phyloP scores from a whole-genome alignment of 1,140 invertebrate species.

The Triops cancriformis region DNA sequence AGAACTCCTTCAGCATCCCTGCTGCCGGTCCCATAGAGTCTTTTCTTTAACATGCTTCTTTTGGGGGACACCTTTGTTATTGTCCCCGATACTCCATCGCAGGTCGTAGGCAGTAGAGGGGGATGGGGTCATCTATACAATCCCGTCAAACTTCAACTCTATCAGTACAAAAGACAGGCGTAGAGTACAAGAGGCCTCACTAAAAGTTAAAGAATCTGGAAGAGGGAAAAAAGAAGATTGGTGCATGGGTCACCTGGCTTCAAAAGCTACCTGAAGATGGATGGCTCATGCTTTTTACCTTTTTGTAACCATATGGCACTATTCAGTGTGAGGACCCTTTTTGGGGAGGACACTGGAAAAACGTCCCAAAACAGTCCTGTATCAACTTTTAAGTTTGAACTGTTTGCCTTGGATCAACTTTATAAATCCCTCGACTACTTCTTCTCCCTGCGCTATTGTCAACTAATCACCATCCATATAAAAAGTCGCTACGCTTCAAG shows the following conservation, averaged over 20 bases:
- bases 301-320: conserved; percentile 10
- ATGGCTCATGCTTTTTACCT: not conserved
- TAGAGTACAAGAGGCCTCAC: not conserved
- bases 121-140: not conserved
- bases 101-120: not conserved
- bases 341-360: not conserved
- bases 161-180: not conserved
- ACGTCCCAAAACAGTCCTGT: not conserved
- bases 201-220: not conserved
- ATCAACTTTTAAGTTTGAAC: not conserved
- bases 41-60: not conserved
- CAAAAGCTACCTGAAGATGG: conserved; percentile 10
- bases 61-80: not conserved
- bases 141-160: not conserved
- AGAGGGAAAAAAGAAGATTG: not conserved
- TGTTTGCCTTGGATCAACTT: conserved; percentile 1
- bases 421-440: not conserved
- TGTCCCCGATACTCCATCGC: not conserved
- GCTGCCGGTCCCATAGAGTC: not conserved
- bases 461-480: conserved; percentile 2
- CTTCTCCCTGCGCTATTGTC: not conserved
- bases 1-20: not conserved
- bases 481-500: not conserved
- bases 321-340: not conserved
- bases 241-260: not conserved